Percentiles rank a stretch among this genome's conserved stretches.
Evolutionary conservation across 2,797 vertebrate genomes (phyloP).

Genomic region (Rhincodon typus): DNA sequence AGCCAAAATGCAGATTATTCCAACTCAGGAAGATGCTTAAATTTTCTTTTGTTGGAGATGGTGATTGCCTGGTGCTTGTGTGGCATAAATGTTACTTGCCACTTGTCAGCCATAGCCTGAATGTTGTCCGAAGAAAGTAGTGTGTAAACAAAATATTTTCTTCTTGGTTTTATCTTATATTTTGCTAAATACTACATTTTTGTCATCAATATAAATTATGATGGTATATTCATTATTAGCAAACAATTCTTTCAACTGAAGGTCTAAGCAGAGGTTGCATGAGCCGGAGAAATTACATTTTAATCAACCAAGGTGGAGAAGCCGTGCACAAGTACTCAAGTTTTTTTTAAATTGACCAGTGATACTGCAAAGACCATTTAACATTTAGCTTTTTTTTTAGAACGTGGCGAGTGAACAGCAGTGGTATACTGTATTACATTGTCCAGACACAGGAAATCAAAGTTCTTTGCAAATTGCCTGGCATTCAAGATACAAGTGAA

Average conservation of each 20-base stretch:
- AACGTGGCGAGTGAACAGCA: neutral
- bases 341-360: neutral
- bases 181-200: neutral
- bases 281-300: neutral
- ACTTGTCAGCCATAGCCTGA: no score
- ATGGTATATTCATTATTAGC: neutral
- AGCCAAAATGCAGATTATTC: no score
- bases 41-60: no score
- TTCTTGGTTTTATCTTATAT: neutral
- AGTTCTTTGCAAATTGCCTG: neutral
- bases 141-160: neutral
- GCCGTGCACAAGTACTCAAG: neutral
- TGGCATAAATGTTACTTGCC: no score
- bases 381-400: neutral
- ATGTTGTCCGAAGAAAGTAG: no score
- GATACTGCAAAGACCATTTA: neutral
- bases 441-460: neutral
- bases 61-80: no score
- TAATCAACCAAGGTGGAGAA: neutral
- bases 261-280: neutral
- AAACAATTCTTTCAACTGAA: neutral
- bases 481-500: neutral
- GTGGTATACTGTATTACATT: neutral
- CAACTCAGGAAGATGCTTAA: no score
- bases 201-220: neutral